Conservation (phyloP, 2,113 vertebrate species). For the Piprites chloris region DNA sequence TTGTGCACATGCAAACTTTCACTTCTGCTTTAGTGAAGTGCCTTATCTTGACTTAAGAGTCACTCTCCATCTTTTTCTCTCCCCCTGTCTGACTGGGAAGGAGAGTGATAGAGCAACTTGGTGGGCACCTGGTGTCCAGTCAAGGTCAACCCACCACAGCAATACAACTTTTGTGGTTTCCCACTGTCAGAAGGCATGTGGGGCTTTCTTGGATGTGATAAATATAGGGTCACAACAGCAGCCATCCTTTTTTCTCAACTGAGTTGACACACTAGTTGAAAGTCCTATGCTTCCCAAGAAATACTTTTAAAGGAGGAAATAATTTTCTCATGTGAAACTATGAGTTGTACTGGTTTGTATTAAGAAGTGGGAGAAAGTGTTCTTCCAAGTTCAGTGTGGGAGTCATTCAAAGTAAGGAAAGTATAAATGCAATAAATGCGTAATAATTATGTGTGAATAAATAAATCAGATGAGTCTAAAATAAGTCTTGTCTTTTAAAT, state of each 20-base stretch:
- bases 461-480: not conserved
- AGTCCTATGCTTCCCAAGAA: not conserved
- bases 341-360: not conserved
- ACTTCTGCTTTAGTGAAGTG: not conserved
- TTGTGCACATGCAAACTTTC: not conserved
- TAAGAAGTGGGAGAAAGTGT: not conserved
- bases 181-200: not conserved
- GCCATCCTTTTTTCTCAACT: not conserved
- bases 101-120: not conserved
- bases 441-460: not conserved
- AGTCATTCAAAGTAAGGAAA: not conserved
- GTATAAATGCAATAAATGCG: not conserved
- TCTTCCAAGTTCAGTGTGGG: not conserved
- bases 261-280: not conserved
- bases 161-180: not conserved
- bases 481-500: not conserved
- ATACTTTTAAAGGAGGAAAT: not conserved
- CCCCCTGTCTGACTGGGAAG: not conserved
- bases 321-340: not conserved
- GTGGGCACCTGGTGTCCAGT: not conserved
- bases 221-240: not conserved
- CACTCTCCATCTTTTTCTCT: not conserved
- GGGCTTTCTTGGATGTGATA: not conserved
- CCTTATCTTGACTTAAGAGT: not conserved
- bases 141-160: not conserved